Percentiles rank a stretch among this genome's conserved stretches.
Conservation (phyloP, 2,113 vertebrate species). For the Eudyptes chrysolophus region DNA sequence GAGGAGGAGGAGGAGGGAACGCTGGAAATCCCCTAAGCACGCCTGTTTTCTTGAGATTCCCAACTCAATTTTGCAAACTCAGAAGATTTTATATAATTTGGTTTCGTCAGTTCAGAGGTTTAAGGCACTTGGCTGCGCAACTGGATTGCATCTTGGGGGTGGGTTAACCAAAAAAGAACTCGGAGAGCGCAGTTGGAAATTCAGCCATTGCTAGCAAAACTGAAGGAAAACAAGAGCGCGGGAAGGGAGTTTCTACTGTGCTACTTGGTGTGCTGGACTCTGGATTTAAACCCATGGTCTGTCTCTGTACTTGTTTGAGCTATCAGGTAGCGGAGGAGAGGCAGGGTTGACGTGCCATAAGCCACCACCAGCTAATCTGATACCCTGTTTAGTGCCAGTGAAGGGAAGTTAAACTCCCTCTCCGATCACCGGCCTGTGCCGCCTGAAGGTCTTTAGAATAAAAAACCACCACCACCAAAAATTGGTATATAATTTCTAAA, state of each 20-base stretch:
- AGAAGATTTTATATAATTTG: conserved; percentile 47
- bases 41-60: conserved; percentile 37
- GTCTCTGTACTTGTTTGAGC: not conserved
- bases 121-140: conserved; percentile 43
- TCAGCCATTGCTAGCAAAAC: not conserved
- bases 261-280: not conserved
- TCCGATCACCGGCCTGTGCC: not conserved
- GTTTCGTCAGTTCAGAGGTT: conserved; percentile 37
- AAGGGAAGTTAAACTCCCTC: not conserved
- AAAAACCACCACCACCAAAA: not conserved
- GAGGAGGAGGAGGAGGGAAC: conserved; percentile 3
- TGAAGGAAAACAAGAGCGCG: not conserved
- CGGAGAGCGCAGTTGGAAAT: not conserved
- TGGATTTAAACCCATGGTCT: not conserved
- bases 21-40: conserved; percentile 60
- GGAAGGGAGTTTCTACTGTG: not conserved
- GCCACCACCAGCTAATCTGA: not conserved
- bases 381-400: not conserved
- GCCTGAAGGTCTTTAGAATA: not conserved
- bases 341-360: not conserved
- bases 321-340: not conserved
- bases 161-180: conserved; percentile 14
- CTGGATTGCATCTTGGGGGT: conserved; percentile 43
- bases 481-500: not conserved
- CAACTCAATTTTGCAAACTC: conserved; percentile 47